Evolutionary conservation across 2,888 invertebrate species (phyloP).

Genomic region (Lepidochitona cinerea): DNA sequence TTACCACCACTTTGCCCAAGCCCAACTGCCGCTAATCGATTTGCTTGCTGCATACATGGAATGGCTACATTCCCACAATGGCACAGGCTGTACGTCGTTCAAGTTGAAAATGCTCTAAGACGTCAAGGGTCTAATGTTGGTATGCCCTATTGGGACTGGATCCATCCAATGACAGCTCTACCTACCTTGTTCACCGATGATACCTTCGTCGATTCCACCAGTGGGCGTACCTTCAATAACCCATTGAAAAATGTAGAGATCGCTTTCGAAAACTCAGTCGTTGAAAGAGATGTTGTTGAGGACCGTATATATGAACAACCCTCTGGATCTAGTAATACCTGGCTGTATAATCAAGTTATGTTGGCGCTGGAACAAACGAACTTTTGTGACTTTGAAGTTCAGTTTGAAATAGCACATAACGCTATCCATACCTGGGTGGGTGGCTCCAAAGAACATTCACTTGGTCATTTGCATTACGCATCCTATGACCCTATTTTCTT

Average conservation of each 20-base stretch:
- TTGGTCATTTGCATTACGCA: constrained; percentile 21
- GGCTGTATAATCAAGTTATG: constrained; percentile 33
- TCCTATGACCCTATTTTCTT: constrained; percentile 39
- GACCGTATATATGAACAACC: constrained; percentile 11
- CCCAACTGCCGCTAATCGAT: constrained; percentile 27
- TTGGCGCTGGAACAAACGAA: constrained; percentile 24
- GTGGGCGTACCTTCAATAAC: constrained; percentile 18
- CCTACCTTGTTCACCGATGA: constrained; percentile 22
- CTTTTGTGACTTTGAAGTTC: constrained; percentile 32
- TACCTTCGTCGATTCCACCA: constrained; percentile 23
- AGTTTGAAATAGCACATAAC: constrained; percentile 21
- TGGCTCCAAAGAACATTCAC: constrained; percentile 16
- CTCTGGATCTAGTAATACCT: constrained; percentile 21
- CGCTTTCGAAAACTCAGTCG: constrained; percentile 23
- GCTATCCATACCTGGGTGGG: constrained; percentile 21
- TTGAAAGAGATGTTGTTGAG: constrained; percentile 26
- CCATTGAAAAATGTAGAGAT: constrained; percentile 33
- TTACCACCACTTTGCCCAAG: constrained; percentile 35
- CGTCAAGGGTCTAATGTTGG: constrained; percentile 35
- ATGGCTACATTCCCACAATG: constrained; percentile 41
- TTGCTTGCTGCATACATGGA: constrained; percentile 38
- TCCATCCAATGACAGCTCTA: constrained; percentile 16
- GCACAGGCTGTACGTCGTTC: constrained; percentile 40
- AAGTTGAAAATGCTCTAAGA: constrained; percentile 34
- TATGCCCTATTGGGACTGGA: constrained; percentile 39